A percentile compares a stretch with the other conserved stretches of the same genome.
These are phyloP conservation scores for Ceryle rudis DNA, from an alignment of 2,797 vertebrate genomes.

Conservation along the genomic window DNA sequence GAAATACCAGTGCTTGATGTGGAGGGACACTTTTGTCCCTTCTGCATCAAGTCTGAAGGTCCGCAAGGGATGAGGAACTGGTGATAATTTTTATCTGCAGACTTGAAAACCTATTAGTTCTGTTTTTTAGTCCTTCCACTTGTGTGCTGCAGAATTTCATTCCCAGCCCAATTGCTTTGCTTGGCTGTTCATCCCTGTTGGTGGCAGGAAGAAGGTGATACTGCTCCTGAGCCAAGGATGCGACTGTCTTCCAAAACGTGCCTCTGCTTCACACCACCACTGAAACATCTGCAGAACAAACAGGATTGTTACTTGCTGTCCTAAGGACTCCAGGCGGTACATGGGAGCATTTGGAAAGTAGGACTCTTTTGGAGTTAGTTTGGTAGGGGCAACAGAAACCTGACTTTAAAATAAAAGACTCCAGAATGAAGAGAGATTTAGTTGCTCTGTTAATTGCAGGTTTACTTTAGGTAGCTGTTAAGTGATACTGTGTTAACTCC, in stretches of 20 bases:
- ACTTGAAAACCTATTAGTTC: neutral
- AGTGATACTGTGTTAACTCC: neutral
- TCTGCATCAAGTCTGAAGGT: neutral
- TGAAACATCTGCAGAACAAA: neutral
- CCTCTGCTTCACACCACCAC: neutral
- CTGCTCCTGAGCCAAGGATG: neutral
- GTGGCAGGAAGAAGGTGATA: neutral
- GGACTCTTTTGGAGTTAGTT: neutral
- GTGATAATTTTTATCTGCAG: neutral
- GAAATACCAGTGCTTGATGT: neutral
- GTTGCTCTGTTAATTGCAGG: neutral
- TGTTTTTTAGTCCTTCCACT: neutral
- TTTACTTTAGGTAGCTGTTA: neutral
- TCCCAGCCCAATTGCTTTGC: neutral
- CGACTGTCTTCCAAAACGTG: neutral
- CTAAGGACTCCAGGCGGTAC: neutral
- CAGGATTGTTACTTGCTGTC: neutral
- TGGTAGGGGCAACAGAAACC: neutral
- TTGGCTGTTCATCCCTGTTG: neutral
- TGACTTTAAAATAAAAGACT: neutral
- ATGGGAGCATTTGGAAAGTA: rapidly evolving
- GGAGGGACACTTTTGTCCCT: neutral
- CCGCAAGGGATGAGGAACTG: neutral
- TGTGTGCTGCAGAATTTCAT: neutral
- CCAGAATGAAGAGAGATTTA: neutral